Percentiles rank a stretch among this genome's conserved stretches.
These are phyloP conservation scores for Phyllotreta cruciferae DNA, from an alignment of 2,888 invertebrate species.

Conservation along the genomic window DNA sequence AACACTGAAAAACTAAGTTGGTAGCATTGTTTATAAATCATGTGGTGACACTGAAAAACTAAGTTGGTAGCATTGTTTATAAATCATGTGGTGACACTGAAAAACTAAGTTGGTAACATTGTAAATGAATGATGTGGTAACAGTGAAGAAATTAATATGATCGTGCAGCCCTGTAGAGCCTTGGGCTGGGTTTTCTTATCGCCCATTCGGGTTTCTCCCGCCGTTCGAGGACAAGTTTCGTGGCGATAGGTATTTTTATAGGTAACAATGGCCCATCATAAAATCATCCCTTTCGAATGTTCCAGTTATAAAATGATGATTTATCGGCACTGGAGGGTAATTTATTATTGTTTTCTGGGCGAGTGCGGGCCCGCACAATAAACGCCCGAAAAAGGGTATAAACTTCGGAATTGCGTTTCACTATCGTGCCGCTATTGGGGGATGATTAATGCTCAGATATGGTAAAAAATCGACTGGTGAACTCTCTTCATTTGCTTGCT, in stretches of 20 bases:
- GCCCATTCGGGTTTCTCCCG: constrained; percentile 51
- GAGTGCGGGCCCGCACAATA: constrained; percentile 30
- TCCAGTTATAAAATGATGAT: constrained; percentile 52
- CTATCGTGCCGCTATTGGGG: constrained; percentile 29
- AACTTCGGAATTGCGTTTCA: constrained; percentile 32
- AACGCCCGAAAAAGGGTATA: constrained; percentile 34
- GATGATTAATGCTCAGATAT: constrained; percentile 22
- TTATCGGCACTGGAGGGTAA: constrained; percentile 49
- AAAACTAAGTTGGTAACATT: too few relatives aligned
- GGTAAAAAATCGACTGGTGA: constrained; percentile 6
- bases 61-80: too few relatives aligned
- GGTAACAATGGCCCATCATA: constrained; percentile 57
- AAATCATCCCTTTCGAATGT: constrained; percentile 51
- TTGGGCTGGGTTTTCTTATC: not conserved
- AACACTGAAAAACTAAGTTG: too few relatives aligned
- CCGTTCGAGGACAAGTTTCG: constrained; percentile 51
- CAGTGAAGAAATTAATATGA: too few relatives aligned
- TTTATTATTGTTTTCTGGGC: constrained; percentile 44
- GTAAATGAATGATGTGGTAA: too few relatives aligned
- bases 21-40: too few relatives aligned
- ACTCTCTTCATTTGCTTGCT: not conserved
- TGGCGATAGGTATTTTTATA: constrained; percentile 58
- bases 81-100: too few relatives aligned
- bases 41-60: too few relatives aligned
- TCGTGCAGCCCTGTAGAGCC: too few relatives aligned